These are phyloP conservation scores for Tromatobia lineatoria DNA, from an alignment of 2,888 invertebrate genomes.

Conservation along the genomic window DNA sequence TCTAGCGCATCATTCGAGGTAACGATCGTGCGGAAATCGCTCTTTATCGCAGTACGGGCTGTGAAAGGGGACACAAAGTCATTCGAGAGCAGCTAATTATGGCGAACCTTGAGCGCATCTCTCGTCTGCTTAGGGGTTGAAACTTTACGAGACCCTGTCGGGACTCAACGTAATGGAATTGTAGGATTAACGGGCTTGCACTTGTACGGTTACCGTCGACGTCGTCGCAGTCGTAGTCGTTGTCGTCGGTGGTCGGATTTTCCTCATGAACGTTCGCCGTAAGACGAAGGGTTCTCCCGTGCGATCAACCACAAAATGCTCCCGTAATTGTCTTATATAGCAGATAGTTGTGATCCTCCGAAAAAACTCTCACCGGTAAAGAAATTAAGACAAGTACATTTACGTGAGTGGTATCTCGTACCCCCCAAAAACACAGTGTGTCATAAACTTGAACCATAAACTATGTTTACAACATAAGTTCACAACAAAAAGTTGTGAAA, in stretches of 20 bases:
- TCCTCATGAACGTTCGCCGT: conserved; percentile 44
- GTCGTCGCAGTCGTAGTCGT: conserved; percentile 53
- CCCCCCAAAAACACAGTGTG: too few relatives aligned
- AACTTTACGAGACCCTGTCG: conserved; percentile 68
- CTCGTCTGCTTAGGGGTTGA: conserved; percentile 59
- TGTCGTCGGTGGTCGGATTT: conserved; percentile 37
- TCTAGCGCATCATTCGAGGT: conserved; percentile 47
- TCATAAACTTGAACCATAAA: too few relatives aligned
- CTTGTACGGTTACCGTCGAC: conserved; percentile 63
- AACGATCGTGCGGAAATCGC: conserved; percentile 63
- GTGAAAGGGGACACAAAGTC: conserved; percentile 49
- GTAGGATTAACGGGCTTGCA: conserved; percentile 71
- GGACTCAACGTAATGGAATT: conserved; percentile 72
- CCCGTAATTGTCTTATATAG: conserved; percentile 27
- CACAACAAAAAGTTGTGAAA: too few relatives aligned
- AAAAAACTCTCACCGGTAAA: too few relatives aligned
- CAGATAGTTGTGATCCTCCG: background rate
- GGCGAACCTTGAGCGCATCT: conserved; percentile 60
- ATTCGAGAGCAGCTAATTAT: conserved; percentile 70
- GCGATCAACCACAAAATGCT: conserved; percentile 43
- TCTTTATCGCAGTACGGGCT: conserved; percentile 42
- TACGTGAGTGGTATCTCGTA: too few relatives aligned
- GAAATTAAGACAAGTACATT: too few relatives aligned
- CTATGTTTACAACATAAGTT: too few relatives aligned
- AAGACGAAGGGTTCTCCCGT: conserved; percentile 23